Evolutionary conservation across 1,140 invertebrate species (phyloP), one percentile per base, ranked within the genome.

Genomic region (Diabrotica undecimpunctata): DNA sequence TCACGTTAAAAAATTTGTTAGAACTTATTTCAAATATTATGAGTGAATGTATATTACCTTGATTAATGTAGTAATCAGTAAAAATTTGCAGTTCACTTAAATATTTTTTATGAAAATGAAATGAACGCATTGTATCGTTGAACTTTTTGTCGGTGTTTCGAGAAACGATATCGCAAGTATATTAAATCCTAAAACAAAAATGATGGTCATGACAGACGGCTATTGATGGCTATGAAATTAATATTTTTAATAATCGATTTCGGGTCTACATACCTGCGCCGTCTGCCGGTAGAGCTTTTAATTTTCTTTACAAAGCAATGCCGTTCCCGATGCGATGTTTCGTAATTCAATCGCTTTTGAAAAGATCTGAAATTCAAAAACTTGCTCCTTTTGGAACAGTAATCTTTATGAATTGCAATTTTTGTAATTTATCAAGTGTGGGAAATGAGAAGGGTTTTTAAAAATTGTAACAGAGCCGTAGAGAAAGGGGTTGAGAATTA

Each of bases 201-300:
- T 60, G 58, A 60, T 50, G 58, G 46, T 68, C 63, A 65, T 65
- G 61, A 61, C 67, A 65, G 64, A 68, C 63, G 58, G 62, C 51
- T 67, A 70, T 65, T 70, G 69, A 70, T 66, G 66, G 69, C 63
- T 67, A 67, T 61, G 66, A 66, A 67, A 70, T 70, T 70, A 70
- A 70, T 70, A 70, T 70, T 70, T 68, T 70, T 67, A 70, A 70
- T 70, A 70, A 70, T 70, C 69, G 69, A 70, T 70, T 70, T 67
- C 14, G 63, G 69, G 54, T 63, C 63, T 62, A 58, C 13, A 39
- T 56, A 61, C 51, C 57, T 67, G 61, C 35, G 5, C 51, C 50
- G 61, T 62, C 61, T 25, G 52, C 41, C 10, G 25, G 38, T 14
- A 39, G 14, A 7, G 37, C n/a, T 46, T 51, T 62, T 62, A 62